Base-by-base conservation (phyloP, 1,140 invertebrate genomes). In the Papilio xuthus region DNA sequence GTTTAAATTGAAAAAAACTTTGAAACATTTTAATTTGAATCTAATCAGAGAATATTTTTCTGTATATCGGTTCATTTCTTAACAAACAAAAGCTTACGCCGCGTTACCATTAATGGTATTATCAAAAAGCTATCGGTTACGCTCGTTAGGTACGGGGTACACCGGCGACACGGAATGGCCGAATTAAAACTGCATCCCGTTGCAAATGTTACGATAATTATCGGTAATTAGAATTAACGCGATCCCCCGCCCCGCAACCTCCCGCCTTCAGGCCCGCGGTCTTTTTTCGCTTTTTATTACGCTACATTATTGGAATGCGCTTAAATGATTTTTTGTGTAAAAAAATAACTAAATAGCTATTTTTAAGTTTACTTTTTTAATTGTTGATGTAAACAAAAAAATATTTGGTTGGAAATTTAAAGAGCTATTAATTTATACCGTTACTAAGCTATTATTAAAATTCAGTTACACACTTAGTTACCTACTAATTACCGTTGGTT, bases 61-160 rank as follows among this genome's bases (percentile, higher is more conserved):
- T 70, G 32, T 70, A 70, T 42, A 70, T 42, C 69, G 69, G 69
- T 70, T 70, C 18, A 37, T 70, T 70, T 70, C 69, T 70, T 70
- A 37, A 70, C 69, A 70, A 70, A 70, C 69, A 70, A 70, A 70
- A 37, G 37, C 28, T 42, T 20, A 70, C 4, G 15, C 56, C 20
- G 71, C 47, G 13, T 44, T 47, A 44, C 26, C 53, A 76, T 76
- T 60, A 76, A 82, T 81, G 77, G 80, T 73, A 83, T 85, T 83
- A 87, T 85, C 84, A 84, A 87, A 87, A 84, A 84, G 81, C 86
- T 79, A 87, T 87, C 80, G 41, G 84, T 83, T 84, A 82, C 84
- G 79, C 80, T 84, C 85, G 84, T 87, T 87, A 83, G 74, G 74
- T 63, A 63, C 50, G 50, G 37, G 28, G 83, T 78, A 53, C 41